A percentile compares a stretch with the other conserved stretches of the same genome.
Evolutionary conservation across 2,888 invertebrate species (phyloP).

Genomic region (Alviniconcha strummeri): DNA sequence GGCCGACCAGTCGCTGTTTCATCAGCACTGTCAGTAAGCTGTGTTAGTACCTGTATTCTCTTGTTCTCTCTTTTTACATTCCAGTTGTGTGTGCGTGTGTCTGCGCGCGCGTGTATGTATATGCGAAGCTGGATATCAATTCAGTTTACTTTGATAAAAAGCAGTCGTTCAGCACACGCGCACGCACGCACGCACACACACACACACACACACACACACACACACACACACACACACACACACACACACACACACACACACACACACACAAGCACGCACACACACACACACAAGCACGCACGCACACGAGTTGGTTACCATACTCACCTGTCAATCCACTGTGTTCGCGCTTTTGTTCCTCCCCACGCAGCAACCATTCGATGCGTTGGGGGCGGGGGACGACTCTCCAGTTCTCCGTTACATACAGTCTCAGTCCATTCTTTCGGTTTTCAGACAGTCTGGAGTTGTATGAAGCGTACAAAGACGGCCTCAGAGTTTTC

Average conservation of each 20-base stretch:
- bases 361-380: too few species aligned
- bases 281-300: neutral
- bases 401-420: too few species aligned
- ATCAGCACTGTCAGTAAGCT: neutral
- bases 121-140: neutral
- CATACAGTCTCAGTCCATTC: too few species aligned
- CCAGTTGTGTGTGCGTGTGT: constrained; percentile 12
- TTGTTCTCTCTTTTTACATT: neutral
- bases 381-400: too few species aligned
- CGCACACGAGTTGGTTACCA: neutral
- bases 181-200: neutral
- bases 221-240: neutral
- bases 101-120: neutral
- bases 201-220: neutral
- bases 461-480: too few species aligned
- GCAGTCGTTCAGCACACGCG: neutral
- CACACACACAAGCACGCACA: neutral
- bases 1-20: too few species aligned
- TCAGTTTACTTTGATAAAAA: too few species aligned
- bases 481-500: too few species aligned
- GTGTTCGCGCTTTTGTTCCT: too few species aligned
- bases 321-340: too few species aligned
- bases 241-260: neutral
- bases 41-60: neutral
- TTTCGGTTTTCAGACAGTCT: too few species aligned